Evolutionary conservation across 2,797 vertebrate genomes (phyloP).

Genomic region (Todus mexicanus): DNA sequence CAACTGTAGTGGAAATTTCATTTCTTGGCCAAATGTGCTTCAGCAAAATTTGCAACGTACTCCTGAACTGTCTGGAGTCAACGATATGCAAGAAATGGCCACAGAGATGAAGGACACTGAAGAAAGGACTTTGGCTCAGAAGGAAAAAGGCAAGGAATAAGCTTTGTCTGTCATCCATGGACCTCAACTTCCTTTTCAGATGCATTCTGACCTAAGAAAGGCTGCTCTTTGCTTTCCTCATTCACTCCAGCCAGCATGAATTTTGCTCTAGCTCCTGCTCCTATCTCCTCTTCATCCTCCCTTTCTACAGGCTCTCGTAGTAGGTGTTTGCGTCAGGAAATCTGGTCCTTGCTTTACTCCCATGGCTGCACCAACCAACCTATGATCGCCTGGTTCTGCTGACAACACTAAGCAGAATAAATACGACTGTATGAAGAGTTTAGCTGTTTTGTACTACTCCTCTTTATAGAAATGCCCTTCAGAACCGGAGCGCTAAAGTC

Average conservation of each 20-base stretch:
- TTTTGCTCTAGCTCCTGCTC: not conserved
- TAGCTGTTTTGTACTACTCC: not conserved
- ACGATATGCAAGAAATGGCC: not conserved
- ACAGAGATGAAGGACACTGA: not conserved
- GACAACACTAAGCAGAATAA: not conserved
- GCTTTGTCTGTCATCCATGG: not conserved
- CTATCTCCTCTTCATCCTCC: not conserved
- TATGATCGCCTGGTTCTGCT: not conserved
- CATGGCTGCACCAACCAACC: not conserved
- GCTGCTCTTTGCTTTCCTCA: not conserved
- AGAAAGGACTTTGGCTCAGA: not conserved
- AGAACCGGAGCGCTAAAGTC: not conserved
- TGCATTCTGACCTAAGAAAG: not conserved
- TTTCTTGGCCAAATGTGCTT: not conserved
- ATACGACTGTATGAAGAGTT: not conserved
- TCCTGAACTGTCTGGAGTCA: not conserved
- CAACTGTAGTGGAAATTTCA: not conserved
- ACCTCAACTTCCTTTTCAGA: not conserved
- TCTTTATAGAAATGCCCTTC: conserved; percentile 42
- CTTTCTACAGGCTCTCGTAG: not conserved
- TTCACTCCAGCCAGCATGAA: not conserved
- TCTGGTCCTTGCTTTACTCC: not conserved
- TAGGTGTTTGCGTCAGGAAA: not conserved
- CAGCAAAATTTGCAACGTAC: not conserved
- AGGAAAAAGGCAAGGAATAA: not conserved